Conservation (phyloP, 2,888 invertebrate genomes). For the Torymus aiolomorphi region DNA sequence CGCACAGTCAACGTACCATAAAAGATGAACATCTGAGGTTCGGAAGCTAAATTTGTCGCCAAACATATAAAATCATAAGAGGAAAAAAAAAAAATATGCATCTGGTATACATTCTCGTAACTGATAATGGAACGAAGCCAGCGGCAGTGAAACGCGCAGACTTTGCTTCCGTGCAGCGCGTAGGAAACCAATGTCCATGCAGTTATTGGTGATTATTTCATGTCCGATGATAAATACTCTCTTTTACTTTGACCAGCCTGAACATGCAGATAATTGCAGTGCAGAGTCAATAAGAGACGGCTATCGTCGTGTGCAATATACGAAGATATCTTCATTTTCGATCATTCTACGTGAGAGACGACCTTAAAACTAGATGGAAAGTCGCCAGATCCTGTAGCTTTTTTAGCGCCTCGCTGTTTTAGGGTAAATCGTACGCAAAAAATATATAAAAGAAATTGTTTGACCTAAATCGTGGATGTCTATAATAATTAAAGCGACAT, state of each 20-base stretch:
- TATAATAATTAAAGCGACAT: too few species aligned
- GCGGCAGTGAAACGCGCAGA: conserved; percentile 4
- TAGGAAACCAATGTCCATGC: conserved; percentile 47
- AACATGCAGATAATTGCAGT: conserved; percentile 49
- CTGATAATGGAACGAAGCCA: conserved; percentile 6
- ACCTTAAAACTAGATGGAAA: conserved; percentile 23
- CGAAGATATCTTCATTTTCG: conserved; percentile 11
- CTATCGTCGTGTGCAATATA: conserved; percentile 18
- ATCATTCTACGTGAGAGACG: background rate
- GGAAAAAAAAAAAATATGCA: background rate
- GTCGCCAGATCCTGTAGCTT: conserved; percentile 43
- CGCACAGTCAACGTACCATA: conserved; percentile 13
- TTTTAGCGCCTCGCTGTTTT: background rate
- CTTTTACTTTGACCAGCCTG: background rate
- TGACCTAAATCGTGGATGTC: too few species aligned
- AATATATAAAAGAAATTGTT: too few species aligned
- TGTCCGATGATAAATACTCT: background rate
- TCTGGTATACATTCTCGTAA: background rate
- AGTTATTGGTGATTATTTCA: conserved; percentile 42
- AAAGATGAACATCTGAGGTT: conserved; percentile 15
- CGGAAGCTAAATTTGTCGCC: conserved; percentile 45
- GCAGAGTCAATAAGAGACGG: conserved; percentile 24
- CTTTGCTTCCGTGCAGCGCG: conserved; percentile 40
- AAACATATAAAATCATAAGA: background rate
- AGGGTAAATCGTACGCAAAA: too few species aligned